Base-by-base conservation (phyloP, 2,797 vertebrate species). In the Pteropus rufus region DNA sequence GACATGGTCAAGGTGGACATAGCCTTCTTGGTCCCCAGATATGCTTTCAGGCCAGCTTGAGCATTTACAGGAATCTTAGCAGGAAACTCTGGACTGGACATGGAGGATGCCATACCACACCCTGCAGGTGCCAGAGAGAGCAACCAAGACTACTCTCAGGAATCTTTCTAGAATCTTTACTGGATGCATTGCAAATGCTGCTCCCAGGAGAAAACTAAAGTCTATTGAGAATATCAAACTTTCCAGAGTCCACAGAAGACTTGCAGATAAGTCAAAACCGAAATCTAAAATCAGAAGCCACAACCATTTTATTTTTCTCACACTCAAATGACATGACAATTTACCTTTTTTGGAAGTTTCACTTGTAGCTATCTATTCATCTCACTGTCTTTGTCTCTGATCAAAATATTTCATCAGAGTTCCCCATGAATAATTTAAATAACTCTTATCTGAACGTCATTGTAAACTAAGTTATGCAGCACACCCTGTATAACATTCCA, bases 341-440 rank as follows among this genome's bases (percentile, higher is more conserved):
- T 76, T 54, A n/a, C 24, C 34, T 16, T 70, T 70, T 82, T 24
- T 39, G 92, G 36, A 90, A 81, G 15, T 79, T 89, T 88, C 49
- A 1, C 75, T 39, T 26, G 21, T 24, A 84, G 52, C 36, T 72
- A 49, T 91, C 83, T 76, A 60, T 62, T 65, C 72, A 89, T 96
- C 79, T 86, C 46, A 5, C 24, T 67, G 39, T 75, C 67, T 64
- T 46, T 46, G 44, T 77, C 39, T 67, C 24, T 93, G 81, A 96
- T 88, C 84, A 70, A 69, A 92, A 52, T 64, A 80, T 81, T 94
- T 80, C 87, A 94, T 96, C 87, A 14, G 64, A 67, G 36, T 90
- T 96, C 96, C 93, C 79, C 87, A 90, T 24, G 60, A 52, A 67
- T 79, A 39, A 94, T 96, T 93, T 93, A 87, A 96, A 94, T 83